Evolutionary conservation across 2,113 vertebrate genomes (phyloP).

Genomic region (Ceuthmochares aereus): DNA sequence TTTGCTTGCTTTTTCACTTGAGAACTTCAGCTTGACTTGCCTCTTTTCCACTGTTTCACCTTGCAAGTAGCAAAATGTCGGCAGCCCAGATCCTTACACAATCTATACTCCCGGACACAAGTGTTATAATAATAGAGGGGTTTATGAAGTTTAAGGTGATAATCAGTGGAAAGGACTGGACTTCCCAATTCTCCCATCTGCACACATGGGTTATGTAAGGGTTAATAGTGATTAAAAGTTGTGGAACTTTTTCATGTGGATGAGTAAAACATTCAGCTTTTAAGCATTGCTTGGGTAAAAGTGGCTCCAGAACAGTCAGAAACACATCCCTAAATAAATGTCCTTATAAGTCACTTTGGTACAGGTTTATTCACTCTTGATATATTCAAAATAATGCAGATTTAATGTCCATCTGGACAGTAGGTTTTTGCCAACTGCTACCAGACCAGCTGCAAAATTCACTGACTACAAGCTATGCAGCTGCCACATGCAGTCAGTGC

Average conservation of each 20-base stretch:
- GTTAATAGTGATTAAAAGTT: not conserved
- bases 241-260: not conserved
- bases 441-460: slow-evolving; percentile 77
- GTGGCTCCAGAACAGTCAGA: slow-evolving; percentile 6
- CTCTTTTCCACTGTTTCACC: not conserved
- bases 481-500: slow-evolving; percentile 54
- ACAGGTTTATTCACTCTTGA: slow-evolving; percentile 71
- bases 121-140: not conserved
- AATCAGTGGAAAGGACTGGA: not conserved
- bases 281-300: not conserved
- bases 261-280: not conserved
- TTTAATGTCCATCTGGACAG: slow-evolving; percentile 79
- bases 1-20: not conserved
- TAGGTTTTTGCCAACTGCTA: slow-evolving; percentile 73
- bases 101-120: not conserved
- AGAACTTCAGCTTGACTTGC: not conserved
- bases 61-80: not conserved
- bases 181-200: not conserved
- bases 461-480: slow-evolving; percentile 70
- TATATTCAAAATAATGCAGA: slow-evolving; percentile 75
- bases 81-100: not conserved
- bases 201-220: fast-evolving
- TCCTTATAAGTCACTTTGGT: slow-evolving; percentile 64
- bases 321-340: slow-evolving; percentile 50
- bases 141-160: not conserved